Base-by-base conservation (phyloP, 2,888 invertebrate species). In the Ophion ventricosus region DNA sequence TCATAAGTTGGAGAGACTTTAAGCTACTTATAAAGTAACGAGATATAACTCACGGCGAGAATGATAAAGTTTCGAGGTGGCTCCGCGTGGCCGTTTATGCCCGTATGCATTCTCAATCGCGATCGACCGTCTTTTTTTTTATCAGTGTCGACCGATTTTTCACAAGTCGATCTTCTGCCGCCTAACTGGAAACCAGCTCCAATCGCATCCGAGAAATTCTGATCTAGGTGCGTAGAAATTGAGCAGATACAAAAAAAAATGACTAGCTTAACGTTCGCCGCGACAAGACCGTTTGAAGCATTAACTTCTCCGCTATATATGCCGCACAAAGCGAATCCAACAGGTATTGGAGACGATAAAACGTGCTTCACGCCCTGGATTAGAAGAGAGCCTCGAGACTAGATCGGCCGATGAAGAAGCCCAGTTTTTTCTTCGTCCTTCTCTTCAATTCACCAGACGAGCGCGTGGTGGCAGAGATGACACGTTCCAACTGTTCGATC, bases 331-430 rank as follows among this genome's bases (percentile, higher is more conserved):
- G 88, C 75, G 87, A 87, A 88, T 88, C 89, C 88, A 89, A 90
- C 89, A 89, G 90, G 89, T 90, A 89, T 90, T 88, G 88, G 83
- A 87, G 86, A 87, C 88, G 88, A 89, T 89, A 88, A 89, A 89
- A 91, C 88, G 88, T 88, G 88, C 89, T 89, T 89, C 89, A 88
- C 89, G 87, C 90, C 88, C 84, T 81, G 74, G 84, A 87, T 86
- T 87, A 87, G 83, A 78, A 79, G 72, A 72, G 77, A 77, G 59
- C 35, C 74, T 66, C 70, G 23, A 56, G 67, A 74, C 73, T 49
- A 73, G 77, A 80, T 76, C 80, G 69, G 35, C 49, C 82, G 80
- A 73, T 64, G 26, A 57, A 61, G 67, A 57, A 70, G 72, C 75
- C 49, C 23, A 85, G 77, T 83, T 83, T 83, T 84, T 86, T 79